Conservation (phyloP, 2,888 invertebrate species). For the Amphipoea oculea region DNA sequence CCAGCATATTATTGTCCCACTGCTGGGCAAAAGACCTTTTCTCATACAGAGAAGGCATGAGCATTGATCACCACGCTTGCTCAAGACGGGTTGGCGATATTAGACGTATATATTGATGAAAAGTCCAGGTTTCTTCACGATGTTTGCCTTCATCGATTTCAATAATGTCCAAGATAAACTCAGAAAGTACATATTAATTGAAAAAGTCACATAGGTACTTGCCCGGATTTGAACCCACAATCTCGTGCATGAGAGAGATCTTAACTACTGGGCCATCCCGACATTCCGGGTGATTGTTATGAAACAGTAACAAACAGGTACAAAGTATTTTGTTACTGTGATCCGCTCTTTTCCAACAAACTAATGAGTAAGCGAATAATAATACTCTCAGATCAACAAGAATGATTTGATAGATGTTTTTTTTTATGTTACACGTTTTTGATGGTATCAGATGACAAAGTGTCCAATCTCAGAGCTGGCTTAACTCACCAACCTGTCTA, state of each 20-base stretch:
- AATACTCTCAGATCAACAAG: conserved; percentile 1
- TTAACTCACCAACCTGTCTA: conserved; percentile 47
- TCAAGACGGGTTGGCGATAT: background rate
- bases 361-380: background rate
- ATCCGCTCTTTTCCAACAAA: conserved; percentile 2
- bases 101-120: background rate
- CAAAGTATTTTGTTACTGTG: background rate
- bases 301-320: background rate
- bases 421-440: conserved; percentile 5
- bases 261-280: background rate
- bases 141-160: background rate
- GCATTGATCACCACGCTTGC: background rate
- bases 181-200: background rate
- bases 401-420: conserved; percentile 10
- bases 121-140: background rate
- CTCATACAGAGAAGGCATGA: background rate
- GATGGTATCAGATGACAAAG: conserved; percentile 10
- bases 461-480: conserved; percentile 32
- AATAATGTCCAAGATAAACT: background rate
- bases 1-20: background rate
- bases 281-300: background rate
- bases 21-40: background rate
- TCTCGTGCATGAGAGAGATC: background rate
- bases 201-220: background rate
- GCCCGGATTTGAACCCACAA: background rate